Evolutionary conservation across 2,113 vertebrate species (phyloP), one percentile per base, ranked within the genome.

Genomic region (Mesoclemmys tuberculata): DNA sequence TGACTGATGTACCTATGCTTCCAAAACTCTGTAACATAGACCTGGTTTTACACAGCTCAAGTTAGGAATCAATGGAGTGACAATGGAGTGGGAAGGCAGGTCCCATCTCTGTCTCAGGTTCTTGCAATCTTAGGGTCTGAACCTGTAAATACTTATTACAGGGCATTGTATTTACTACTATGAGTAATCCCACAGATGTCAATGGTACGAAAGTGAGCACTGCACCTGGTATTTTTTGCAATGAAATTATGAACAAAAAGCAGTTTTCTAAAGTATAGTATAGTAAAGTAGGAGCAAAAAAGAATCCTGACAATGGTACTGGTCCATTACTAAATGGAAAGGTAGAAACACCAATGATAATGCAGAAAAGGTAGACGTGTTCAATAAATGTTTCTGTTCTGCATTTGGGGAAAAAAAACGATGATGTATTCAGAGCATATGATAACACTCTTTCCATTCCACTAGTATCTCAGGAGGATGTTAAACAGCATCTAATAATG

Each of bases 201-300:
- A 10, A 2, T 38, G 74, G 49, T 21, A 51, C 49, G 54, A 58
- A 21, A 85, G 18, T 51, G 19, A 92, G 10, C 27, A 83, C 35
- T 2, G 68, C 87, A 35, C 1, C 81, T 82, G 80, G 29, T 85
- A 89, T 44, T 89, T 80, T 71, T 84, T 91, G 19, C 11, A 78
- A 64, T 31, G 48, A 74, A 79, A 49, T 90, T 79, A 88, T 49
- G 0, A 38, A 24, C 90, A 61, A 93, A 89, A 92, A 83, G 31
- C 5, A 64, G 61, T 35, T 64, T 64, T 64, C 3, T 8, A 75
- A 29, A 85, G 1, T 85, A 75, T 9, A 52, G 2, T 41, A 87
- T 54, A 82, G 13, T 38, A 29, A 86, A 61, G 82, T n/a, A 77
- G 58, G 2, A 5, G 80, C 58, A 80, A 87, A 58, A 49, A 58